A percentile compares a stretch with the other conserved stretches of the same genome.
These are phyloP conservation scores for Burhinus bistriatus DNA, from an alignment of 2,113 vertebrate species.

Conservation along the genomic window DNA sequence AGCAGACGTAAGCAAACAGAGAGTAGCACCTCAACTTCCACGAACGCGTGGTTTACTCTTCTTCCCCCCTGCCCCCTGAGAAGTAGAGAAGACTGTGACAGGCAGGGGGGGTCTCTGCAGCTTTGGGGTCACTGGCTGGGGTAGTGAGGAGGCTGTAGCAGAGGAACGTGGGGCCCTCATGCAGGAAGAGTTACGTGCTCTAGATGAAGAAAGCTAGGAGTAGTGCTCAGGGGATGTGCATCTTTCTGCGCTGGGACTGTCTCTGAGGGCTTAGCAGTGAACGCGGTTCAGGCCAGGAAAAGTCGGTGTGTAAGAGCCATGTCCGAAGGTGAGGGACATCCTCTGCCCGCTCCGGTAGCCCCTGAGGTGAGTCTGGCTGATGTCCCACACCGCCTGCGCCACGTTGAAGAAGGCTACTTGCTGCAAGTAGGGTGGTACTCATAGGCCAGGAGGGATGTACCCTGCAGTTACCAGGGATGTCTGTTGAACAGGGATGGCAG, in stretches of 20 bases:
- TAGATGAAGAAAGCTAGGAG: not conserved
- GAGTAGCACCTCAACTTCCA: not conserved
- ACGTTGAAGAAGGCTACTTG: not conserved
- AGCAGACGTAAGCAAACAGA: not conserved
- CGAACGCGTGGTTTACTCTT: not conserved
- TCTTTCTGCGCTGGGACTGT: not conserved
- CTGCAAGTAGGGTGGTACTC: not conserved
- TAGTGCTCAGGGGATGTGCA: not conserved
- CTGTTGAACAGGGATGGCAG: not conserved
- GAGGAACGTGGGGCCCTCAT: not conserved
- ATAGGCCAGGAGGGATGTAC: not conserved
- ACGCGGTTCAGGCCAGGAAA: not conserved
- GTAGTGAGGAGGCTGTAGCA: not conserved
- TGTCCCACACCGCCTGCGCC: no score
- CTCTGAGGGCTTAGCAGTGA: not conserved
- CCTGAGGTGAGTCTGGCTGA: not conserved
- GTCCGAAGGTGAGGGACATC: not conserved
- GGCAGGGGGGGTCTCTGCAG: not conserved
- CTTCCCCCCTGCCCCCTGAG: not conserved
- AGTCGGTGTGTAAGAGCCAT: accelerated
- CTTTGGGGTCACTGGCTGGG: not conserved
- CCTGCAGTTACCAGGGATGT: not conserved
- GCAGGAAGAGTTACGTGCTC: not conserved
- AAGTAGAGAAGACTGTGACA: not conserved
- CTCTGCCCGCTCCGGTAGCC: accelerated